A percentile compares a stretch with the other conserved stretches of the same genome.
phyloP scores from a whole-genome alignment of 2,797 vertebrate species.

The Clarias fuscus region DNA sequence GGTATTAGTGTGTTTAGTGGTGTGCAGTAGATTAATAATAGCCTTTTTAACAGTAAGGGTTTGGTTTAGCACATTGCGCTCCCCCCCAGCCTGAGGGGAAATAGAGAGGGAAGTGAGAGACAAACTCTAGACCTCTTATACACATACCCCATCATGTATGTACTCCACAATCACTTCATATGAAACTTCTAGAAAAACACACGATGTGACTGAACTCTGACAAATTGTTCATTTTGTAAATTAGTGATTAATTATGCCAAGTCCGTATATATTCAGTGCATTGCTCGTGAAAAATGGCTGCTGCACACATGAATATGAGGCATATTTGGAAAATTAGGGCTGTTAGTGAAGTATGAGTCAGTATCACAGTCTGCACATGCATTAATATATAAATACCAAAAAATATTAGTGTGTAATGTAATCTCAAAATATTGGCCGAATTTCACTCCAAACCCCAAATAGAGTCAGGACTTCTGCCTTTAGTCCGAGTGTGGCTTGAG shows the following conservation, averaged over 20 bases:
- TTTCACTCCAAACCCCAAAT: slow-evolving; percentile 19
- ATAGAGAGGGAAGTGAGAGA: slow-evolving; percentile 80
- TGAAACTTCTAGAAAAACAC: slow-evolving; percentile 6
- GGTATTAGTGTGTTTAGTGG: slow-evolving; percentile 8
- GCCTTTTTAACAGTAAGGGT: slow-evolving; percentile 77
- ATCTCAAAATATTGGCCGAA: slow-evolving; percentile 44
- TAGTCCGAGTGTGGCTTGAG: background rate
- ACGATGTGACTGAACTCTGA: background rate
- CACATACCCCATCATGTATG: slow-evolving; percentile 39
- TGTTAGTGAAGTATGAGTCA: background rate
- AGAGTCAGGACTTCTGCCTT: slow-evolving; percentile 37
- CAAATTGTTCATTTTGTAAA: background rate
- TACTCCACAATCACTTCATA: slow-evolving; percentile 44
- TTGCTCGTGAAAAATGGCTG: background rate
- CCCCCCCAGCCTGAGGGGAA: slow-evolving; percentile 74
- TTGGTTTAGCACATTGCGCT: slow-evolving; percentile 74
- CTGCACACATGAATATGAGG: background rate
- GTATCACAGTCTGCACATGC: background rate
- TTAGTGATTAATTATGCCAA: background rate
- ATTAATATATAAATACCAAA: background rate
- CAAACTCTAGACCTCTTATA: slow-evolving; percentile 65
- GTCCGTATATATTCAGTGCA: too few species aligned
- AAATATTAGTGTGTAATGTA: slow-evolving; percentile 28
- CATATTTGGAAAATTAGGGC: background rate
- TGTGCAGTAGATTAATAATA: slow-evolving; percentile 73